A percentile compares a stretch with the other conserved stretches of the same genome.
Evolutionary conservation across 2,113 vertebrate species (phyloP).

Genomic region (Mormyrus iriodes): DNA sequence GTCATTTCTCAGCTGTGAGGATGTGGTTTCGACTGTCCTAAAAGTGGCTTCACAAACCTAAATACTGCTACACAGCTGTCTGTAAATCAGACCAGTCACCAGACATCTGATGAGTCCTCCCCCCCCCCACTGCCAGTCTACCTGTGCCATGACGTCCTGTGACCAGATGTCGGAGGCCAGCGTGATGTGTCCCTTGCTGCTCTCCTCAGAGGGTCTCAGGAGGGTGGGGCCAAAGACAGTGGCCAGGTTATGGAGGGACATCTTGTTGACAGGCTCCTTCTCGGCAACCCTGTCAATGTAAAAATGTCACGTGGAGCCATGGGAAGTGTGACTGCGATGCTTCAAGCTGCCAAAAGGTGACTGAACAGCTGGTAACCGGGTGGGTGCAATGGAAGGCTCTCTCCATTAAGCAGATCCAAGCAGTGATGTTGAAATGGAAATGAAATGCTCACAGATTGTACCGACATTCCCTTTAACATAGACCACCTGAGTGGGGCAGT

Average conservation of each 20-base stretch:
- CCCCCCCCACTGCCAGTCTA: slow-evolving; percentile 63
- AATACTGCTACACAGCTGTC: not conserved
- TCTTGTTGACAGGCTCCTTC: slow-evolving; percentile 97
- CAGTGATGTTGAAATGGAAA: too few relatives aligned
- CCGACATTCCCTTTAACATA: too few relatives aligned
- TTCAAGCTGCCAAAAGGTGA: not conserved
- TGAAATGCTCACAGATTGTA: too few relatives aligned
- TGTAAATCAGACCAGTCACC: not conserved
- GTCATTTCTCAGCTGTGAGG: not conserved
- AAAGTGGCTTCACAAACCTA: not conserved
- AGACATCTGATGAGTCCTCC: not conserved
- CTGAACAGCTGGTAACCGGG: not conserved
- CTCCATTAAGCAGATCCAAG: not conserved
- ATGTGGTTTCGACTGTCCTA: not conserved
- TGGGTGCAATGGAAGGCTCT: not conserved
- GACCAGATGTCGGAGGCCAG: slow-evolving; percentile 96
- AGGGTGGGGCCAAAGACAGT: slow-evolving; percentile 95
- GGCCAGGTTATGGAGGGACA: slow-evolving; percentile 97
- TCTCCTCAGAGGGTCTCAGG: slow-evolving; percentile 92
- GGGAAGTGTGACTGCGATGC: not conserved
- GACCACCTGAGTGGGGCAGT: too few relatives aligned
- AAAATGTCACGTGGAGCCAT: not conserved
- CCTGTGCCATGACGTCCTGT: slow-evolving; percentile 98
- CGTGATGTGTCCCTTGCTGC: slow-evolving; percentile 78
- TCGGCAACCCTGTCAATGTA: slow-evolving; percentile 80